phyloP scores from a whole-genome alignment of 2,113 vertebrate genomes.

The Corythaixoides concolor region DNA sequence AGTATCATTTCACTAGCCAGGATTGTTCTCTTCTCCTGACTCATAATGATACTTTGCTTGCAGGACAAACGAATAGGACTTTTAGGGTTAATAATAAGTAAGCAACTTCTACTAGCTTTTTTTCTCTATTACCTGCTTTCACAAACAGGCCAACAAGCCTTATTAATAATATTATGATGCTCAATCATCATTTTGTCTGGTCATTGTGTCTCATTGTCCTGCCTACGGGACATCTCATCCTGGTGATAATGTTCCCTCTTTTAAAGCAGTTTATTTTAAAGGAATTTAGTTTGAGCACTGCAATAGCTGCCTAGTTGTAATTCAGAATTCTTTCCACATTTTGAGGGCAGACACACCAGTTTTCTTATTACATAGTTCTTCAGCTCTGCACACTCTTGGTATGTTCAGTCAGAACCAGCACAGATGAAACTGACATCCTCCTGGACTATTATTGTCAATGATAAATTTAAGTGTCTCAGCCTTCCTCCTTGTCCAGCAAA shows the following conservation, averaged over 20 bases:
- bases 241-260: neutral
- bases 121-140: neutral
- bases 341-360: neutral
- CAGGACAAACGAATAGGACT: neutral
- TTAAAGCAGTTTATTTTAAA: neutral
- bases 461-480: neutral
- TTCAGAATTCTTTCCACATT: neutral
- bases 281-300: neutral
- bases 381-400: neutral
- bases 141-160: neutral
- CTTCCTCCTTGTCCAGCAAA: neutral
- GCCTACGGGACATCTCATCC: fast-evolving
- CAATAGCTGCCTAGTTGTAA: neutral
- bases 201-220: neutral
- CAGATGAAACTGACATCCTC: neutral
- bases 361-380: neutral
- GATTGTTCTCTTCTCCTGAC: neutral
- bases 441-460: neutral
- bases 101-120: neutral
- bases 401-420: neutral
- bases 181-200: neutral
- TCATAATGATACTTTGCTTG: neutral
- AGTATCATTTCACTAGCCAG: neutral
- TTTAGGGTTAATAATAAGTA: neutral
- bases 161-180: neutral